Conservation (phyloP, 2,113 vertebrate genomes). For the Coptodon rendalli region DNA sequence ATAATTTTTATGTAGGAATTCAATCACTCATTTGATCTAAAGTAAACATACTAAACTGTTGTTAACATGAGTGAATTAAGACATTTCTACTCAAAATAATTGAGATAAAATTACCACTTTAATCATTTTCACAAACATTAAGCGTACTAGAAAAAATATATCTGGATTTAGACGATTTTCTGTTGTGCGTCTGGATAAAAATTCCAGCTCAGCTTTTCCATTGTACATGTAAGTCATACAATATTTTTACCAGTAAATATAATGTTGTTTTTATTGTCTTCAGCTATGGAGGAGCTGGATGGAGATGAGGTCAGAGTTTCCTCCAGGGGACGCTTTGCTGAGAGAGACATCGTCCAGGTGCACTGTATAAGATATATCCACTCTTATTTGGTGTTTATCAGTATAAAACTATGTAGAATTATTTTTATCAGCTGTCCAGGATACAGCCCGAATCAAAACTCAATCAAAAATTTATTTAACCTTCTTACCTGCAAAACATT, state of each 20-base stretch:
- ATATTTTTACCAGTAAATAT: neutral
- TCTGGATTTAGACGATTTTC: neutral
- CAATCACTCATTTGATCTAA: neutral
- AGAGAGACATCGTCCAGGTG: slow-evolving; percentile 94
- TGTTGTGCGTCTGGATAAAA: fast-evolving
- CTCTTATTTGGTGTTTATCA: neutral
- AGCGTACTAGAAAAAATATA: neutral
- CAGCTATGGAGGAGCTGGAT: slow-evolving; percentile 96
- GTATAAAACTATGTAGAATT: neutral
- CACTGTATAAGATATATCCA: neutral
- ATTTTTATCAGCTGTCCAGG: neutral
- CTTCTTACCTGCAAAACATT: neutral
- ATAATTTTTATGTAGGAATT: neutral
- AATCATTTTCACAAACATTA: neutral
- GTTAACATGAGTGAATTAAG: neutral
- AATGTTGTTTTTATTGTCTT: slow-evolving; percentile 5
- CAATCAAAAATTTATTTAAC: neutral
- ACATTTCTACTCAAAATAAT: neutral
- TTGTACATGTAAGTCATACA: neutral
- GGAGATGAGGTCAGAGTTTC: slow-evolving; percentile 92
- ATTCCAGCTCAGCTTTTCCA: neutral
- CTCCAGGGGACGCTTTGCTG: slow-evolving; percentile 83
- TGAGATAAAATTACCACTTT: neutral
- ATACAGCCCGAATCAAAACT: neutral
- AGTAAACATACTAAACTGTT: neutral